Base-by-base conservation (phyloP, 1,140 invertebrate genomes). In the Trissolcus basalis region DNA sequence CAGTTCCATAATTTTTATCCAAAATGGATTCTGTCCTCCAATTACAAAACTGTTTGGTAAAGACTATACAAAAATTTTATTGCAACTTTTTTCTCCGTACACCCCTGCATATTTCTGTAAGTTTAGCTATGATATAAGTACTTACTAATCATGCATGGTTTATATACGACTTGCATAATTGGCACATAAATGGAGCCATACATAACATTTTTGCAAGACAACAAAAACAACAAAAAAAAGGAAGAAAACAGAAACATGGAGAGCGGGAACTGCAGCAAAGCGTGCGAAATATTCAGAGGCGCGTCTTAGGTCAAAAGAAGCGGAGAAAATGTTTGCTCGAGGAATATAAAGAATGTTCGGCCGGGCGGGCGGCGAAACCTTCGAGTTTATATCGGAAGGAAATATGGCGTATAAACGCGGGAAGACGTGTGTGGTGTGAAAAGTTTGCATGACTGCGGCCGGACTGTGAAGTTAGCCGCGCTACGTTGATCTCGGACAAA, bases 401-500 rank as follows among this genome's bases (percentile, higher is more conserved):
- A 77, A 77, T 70, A 71, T 77, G 49, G 73, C 69, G 68, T 58
- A 68, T 72, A 76, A 75, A 72, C 64, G 64, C 44, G 48, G 69
- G 72, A 82, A 82, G 81, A 84, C 78, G 74, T 78, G 82, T 80
- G 77, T 80, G 75, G 80, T 78, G 81, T 79, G 80, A 83, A 83
- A 80, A 79, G 78, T 79, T 79, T 78, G 81, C 81, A 82, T 84
- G 81, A 82, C 81, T 77, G 79, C 76, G 74, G 78, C 79, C 68
- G 80, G 80, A 82, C 79, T 82, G 80, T 84, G 72, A 80, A 70
- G 77, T 84, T 82, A 82, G 74, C 65, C 69, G 70, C 81, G 80
- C 77, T 82, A 83, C 80, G 80, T 82, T 83, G 79, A 82, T 80
- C 77, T 80, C 75, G 79, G 73, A 84, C 83, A 84, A 84, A 82